Evolutionary conservation across 2,797 vertebrate genomes (phyloP).

Genomic region (Pseudochirops corinnae): DNA sequence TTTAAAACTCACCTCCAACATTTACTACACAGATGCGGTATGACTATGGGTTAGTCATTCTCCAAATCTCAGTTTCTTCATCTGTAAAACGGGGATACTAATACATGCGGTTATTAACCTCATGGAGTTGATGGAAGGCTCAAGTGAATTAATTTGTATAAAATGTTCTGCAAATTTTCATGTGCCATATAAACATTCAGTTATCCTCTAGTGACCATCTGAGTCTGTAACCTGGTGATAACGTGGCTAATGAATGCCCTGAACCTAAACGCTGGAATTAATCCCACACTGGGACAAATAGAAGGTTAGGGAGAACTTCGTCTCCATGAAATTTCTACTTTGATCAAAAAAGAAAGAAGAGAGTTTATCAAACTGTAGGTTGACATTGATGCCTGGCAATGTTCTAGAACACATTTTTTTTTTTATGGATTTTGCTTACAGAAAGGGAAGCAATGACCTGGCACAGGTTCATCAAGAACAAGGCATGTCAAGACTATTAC

Average conservation of each 20-base stretch:
- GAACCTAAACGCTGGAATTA: constrained; percentile 3
- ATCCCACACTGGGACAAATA: neutral
- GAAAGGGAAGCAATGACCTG: neutral
- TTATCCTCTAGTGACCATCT: constrained; percentile 11
- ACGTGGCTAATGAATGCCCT: neutral
- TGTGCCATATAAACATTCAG: neutral
- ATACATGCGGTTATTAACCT: neutral
- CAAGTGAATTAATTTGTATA: neutral
- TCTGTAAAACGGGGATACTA: neutral
- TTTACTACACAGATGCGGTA: neutral
- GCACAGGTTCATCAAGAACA: neutral
- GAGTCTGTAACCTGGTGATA: neutral
- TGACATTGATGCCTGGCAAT: neutral
- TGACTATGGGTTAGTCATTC: neutral
- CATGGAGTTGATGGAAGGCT: neutral
- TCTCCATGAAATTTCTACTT: constrained; percentile 13
- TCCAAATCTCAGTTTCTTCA: neutral
- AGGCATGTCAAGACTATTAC: neutral
- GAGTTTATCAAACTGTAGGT: neutral
- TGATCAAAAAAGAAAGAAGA: neutral
- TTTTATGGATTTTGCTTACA: neutral
- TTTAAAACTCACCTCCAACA: neutral
- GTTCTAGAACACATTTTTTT: neutral
- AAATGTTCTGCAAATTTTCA: neutral
- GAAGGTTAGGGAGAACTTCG: neutral